These are phyloP conservation scores for Zeuzera pyrina DNA, from an alignment of 2,888 invertebrate genomes.

Conservation along the genomic window DNA sequence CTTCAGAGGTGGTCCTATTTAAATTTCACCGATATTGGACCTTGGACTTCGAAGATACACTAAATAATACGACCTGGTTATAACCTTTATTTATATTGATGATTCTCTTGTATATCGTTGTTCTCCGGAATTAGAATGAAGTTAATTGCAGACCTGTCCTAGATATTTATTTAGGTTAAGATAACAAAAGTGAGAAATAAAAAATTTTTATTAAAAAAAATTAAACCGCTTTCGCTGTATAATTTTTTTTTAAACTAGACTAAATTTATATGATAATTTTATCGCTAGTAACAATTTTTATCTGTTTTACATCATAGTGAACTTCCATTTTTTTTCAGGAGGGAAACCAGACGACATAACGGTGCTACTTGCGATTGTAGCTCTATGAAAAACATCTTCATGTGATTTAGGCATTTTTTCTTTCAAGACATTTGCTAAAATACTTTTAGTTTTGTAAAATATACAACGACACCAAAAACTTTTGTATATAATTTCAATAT, in stretches of 20 bases:
- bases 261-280: not conserved
- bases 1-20: too few relatives aligned
- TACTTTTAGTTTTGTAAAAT: constrained; percentile 41
- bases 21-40: too few relatives aligned
- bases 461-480: constrained; percentile 56
- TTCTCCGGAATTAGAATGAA: too few relatives aligned
- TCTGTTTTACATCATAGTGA: not conserved
- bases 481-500: constrained; percentile 3
- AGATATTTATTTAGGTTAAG: too few relatives aligned
- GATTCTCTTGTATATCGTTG: too few relatives aligned
- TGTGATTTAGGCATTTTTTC: constrained; percentile 49
- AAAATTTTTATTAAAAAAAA: too few relatives aligned
- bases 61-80: too few relatives aligned
- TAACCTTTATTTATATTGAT: too few relatives aligned
- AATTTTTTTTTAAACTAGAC: not conserved
- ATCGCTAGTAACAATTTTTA: not conserved
- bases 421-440: constrained; percentile 33
- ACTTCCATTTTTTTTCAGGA: constrained; percentile 76
- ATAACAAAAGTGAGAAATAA: too few relatives aligned
- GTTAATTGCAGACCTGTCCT: too few relatives aligned
- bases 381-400: constrained; percentile 74
- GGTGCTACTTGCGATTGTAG: constrained; percentile 95
- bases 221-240: too few relatives aligned
- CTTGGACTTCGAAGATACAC: too few relatives aligned
- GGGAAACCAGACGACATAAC: constrained; percentile 99